phyloP scores from a whole-genome alignment of 2,113 vertebrate genomes.

The Neodon shergylaensis region DNA sequence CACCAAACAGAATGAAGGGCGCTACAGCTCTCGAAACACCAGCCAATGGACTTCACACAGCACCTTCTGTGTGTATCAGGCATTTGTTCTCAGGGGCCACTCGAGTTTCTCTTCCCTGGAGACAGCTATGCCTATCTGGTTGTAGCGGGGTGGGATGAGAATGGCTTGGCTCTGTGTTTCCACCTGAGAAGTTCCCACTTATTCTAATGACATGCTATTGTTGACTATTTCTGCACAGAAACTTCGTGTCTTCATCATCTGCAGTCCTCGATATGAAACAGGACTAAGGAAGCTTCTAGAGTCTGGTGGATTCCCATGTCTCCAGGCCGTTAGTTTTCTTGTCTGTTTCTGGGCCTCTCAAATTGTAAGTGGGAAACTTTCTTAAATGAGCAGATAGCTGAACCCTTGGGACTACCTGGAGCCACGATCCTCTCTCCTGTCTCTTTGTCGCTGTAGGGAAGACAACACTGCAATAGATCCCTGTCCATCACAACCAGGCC shows the following conservation, averaged over 20 bases:
- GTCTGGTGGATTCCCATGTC: neutral
- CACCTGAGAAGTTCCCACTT: neutral
- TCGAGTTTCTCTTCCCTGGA: neutral
- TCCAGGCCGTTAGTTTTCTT: neutral
- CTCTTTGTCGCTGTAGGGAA: neutral
- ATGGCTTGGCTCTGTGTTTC: neutral
- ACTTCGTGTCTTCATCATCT: neutral
- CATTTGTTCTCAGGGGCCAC: neutral
- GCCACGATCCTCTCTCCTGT: neutral
- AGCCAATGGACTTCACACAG: neutral
- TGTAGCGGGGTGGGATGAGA: too few relatives aligned
- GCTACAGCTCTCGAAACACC: neutral
- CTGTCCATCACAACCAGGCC: neutral
- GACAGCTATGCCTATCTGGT: neutral
- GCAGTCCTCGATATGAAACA: neutral
- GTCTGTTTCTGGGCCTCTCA: too few relatives aligned
- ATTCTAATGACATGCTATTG: neutral
- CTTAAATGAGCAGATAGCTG: neutral
- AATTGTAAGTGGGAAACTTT: neutral
- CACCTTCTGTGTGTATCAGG: neutral
- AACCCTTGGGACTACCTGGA: fast-evolving
- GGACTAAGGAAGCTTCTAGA: neutral
- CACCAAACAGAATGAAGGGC: neutral
- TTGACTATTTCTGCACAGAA: neutral
- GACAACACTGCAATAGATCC: neutral